A percentile compares a stretch with the other conserved stretches of the same genome.
Conservation (phyloP, 92 coral and sea anemone species). For the Ricordea florida region DNA sequence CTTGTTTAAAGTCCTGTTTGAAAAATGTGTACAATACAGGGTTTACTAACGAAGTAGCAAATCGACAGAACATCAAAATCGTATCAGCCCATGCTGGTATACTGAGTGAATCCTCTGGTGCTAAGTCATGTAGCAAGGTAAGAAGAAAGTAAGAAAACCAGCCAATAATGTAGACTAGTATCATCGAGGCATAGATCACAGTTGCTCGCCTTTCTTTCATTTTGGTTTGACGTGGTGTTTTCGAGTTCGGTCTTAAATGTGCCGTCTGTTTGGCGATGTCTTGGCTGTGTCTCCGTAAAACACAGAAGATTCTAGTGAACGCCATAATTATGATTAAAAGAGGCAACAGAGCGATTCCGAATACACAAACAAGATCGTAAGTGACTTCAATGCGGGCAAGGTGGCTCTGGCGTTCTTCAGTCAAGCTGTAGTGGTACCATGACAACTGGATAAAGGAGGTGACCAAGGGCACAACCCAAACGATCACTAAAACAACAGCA, state of each 20-base stretch:
- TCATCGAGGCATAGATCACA: constrained; percentile 24
- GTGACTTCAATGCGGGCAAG: constrained; percentile 8
- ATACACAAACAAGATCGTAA: constrained; percentile 42
- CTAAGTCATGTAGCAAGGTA: constrained; percentile 7
- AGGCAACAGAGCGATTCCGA: constrained; percentile 45
- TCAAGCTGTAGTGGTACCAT: constrained; percentile 22
- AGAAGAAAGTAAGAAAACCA: constrained; percentile 40
- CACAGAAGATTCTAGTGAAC: constrained; percentile 53
- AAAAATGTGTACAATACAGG: constrained; percentile 54
- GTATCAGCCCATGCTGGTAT: constrained; percentile 11
- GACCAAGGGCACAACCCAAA: constrained; percentile 47
- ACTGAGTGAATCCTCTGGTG: background rate
- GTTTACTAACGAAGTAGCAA: constrained; percentile 16
- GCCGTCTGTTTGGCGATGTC: constrained; percentile 21
- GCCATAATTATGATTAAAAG: constrained; percentile 36
- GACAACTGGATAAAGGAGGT: constrained; percentile 45
- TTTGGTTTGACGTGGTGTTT: background rate
- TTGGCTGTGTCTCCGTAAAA: constrained; percentile 35
- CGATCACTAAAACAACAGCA: constrained; percentile 5
- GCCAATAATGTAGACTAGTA: constrained; percentile 10
- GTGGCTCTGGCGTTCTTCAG: background rate
- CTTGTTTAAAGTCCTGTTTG: constrained; percentile 36
- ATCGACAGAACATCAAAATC: constrained; percentile 5
- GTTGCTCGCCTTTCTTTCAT: constrained; percentile 32
- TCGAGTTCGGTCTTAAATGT: background rate